phyloP scores from a whole-genome alignment of 1,140 invertebrate species.

The Drosophila azteca region DNA sequence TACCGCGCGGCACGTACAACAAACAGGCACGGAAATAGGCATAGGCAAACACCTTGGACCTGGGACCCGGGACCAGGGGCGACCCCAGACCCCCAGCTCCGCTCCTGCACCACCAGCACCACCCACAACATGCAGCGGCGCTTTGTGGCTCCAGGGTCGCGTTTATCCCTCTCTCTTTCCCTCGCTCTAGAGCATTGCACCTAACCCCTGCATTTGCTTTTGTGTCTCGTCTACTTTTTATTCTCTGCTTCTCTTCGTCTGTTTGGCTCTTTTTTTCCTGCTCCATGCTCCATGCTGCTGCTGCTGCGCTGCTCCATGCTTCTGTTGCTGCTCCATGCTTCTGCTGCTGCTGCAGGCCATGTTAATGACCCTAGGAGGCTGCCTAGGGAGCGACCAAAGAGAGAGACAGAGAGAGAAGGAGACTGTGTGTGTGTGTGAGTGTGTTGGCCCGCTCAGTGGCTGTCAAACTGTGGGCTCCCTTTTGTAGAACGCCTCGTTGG shows the following conservation, averaged over 20 bases:
- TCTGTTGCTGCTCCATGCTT: constrained; percentile 17
- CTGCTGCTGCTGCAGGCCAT: constrained; percentile 53
- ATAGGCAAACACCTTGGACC: constrained; percentile 46
- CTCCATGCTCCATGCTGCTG: too few relatives aligned
- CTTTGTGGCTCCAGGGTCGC: constrained; percentile 59
- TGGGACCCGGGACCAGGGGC: constrained; percentile 11
- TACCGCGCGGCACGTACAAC: constrained; percentile 46
- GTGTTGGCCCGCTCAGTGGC: constrained; percentile 36
- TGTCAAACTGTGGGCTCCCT: constrained; percentile 59
- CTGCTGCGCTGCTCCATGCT: constrained; percentile 4
- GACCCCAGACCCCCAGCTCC: constrained; percentile 14
- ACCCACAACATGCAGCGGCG: constrained; percentile 73
- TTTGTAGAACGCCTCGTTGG: constrained; percentile 70
- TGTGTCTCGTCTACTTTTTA: constrained; percentile 65
- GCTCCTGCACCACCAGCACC: constrained; percentile 31
- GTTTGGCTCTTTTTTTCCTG: constrained; percentile 33
- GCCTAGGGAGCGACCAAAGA: constrained; percentile 50
- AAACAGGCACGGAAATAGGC: constrained; percentile 40
- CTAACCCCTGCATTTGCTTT: constrained; percentile 50
- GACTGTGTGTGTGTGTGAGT: constrained; percentile 11
- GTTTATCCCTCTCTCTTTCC: constrained; percentile 29
- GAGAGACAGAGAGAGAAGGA: too few relatives aligned
- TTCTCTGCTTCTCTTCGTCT: constrained; percentile 32
- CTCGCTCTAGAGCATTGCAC: neutral
- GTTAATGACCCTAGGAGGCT: constrained; percentile 76